A percentile compares a stretch with the other conserved stretches of the same genome.
Evolutionary conservation across 1,140 invertebrate genomes (phyloP).

Genomic region (Ooceraea biroi): DNA sequence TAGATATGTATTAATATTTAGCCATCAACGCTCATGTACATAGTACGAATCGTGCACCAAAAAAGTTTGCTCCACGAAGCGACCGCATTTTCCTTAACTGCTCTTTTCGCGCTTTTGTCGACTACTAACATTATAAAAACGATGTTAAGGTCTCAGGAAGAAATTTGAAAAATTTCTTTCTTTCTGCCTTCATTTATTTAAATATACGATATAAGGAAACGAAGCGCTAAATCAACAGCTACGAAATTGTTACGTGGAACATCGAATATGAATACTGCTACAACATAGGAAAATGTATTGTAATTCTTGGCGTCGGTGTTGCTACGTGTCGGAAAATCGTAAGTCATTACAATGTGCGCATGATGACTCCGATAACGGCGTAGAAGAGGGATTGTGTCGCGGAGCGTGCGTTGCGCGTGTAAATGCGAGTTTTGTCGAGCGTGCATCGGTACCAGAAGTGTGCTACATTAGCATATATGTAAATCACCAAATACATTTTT

Average conservation of each 20-base stretch:
- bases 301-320: not conserved
- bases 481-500: slow-evolving; percentile 57
- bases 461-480: slow-evolving; percentile 54
- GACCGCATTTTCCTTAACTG: not conserved
- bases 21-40: not conserved
- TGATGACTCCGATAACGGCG: not conserved
- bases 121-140: not conserved
- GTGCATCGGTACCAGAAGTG: slow-evolving; percentile 4
- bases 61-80: not conserved
- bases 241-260: slow-evolving; percentile 10
- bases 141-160: not conserved
- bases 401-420: not conserved
- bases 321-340: not conserved
- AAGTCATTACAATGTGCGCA: not conserved
- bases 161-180: not conserved
- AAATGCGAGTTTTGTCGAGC: not conserved
- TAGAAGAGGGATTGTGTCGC: not conserved
- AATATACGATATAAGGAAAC: not conserved
- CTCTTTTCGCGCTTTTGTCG: not conserved
- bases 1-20: slow-evolving; percentile 40
- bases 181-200: not conserved
- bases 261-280: slow-evolving; percentile 32
- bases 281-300: not conserved
- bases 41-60: not conserved
- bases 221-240: not conserved